Evolutionary conservation across 2,888 invertebrate genomes (phyloP), one percentile per base, ranked within the genome.

Genomic region (Cephus runcator): DNA sequence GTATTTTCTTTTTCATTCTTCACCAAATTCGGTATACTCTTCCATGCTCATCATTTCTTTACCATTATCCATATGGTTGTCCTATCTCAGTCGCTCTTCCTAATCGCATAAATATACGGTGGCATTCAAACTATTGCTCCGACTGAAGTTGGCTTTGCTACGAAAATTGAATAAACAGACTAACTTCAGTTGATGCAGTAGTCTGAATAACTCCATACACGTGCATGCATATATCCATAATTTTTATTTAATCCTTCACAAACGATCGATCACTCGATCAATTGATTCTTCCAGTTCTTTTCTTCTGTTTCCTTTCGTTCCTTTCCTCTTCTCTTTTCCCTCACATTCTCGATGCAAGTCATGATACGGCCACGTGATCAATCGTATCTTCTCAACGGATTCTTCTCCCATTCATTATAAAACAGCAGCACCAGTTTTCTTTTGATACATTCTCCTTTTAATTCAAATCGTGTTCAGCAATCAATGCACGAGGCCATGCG

Each of bases 401-500:
- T 86, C 31, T 76, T 79, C 79, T 69, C 36, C 40, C 77, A 69
- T 77, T 76, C 56, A 34, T 56, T 56, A 6, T 23, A 56, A 56
- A 56, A 56, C 56, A 56, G 56, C 56, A 56, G 56, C 23, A 56
- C 23, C 56, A 56, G 56, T 87, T 88, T 87, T 80, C 85, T 88
- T 88, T 85, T 76, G 56, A 84, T 84, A 80, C 12, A 34, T 87
- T 83, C 81, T 87, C 87, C 86, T 86, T 85, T 81, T 23, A 23
- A 56, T 56, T 56, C 56, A 15, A 83, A 87, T 86, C 86, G 85
- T 84, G 86, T 87, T 34, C 85, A 85, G 83, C 84, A 85, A 84
- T 84, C 85, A 82, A 71, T 33, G 34, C 71, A 71, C 71, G 71
- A 33, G 31, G 34, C 71, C 34, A 71, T 87, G 85, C 87, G 85